phyloP scores from a whole-genome alignment of 2,797 vertebrate species.

The Pangasius macronema region DNA sequence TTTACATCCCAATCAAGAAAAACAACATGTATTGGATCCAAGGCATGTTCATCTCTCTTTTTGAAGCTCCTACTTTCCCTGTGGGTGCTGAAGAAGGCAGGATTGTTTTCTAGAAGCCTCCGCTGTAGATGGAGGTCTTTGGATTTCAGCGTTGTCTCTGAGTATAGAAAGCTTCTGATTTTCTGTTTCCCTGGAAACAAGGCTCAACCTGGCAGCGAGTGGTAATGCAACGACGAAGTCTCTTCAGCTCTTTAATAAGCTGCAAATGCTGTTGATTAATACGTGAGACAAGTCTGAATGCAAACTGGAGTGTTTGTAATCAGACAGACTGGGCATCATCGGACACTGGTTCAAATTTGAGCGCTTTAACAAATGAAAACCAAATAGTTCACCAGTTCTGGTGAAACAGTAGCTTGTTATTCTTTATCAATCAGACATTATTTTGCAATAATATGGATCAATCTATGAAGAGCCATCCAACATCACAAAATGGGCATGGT shows the following conservation, averaged over 20 bases:
- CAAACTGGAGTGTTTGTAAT: slow-evolving; percentile 17
- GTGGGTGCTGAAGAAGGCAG: slow-evolving; percentile 60
- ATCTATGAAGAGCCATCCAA: too few relatives aligned
- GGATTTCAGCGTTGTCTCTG: slow-evolving; percentile 72
- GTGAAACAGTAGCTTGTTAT: background rate
- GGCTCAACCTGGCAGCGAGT: slow-evolving; percentile 73
- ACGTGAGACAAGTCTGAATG: slow-evolving; percentile 51
- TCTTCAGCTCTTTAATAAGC: slow-evolving; percentile 71
- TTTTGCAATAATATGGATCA: background rate
- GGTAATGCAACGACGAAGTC: slow-evolving; percentile 75
- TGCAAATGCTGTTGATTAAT: slow-evolving; percentile 73
- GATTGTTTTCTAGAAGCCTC: slow-evolving; percentile 78
- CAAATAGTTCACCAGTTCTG: background rate
- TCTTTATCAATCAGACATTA: background rate
- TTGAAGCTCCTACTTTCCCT: slow-evolving; percentile 18
- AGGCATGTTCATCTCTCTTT: slow-evolving; percentile 55
- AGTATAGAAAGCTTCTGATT: slow-evolving; percentile 79
- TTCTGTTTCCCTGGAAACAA: slow-evolving; percentile 86
- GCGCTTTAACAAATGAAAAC: background rate
- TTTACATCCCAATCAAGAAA: slow-evolving; percentile 26
- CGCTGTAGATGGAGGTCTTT: slow-evolving; percentile 74
- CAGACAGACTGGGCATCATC: background rate
- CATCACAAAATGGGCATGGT: background rate
- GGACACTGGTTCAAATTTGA: background rate
- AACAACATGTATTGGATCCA: slow-evolving; percentile 50